phyloP scores from a whole-genome alignment of 2,888 invertebrate species.

The Oxytorus armatus region DNA sequence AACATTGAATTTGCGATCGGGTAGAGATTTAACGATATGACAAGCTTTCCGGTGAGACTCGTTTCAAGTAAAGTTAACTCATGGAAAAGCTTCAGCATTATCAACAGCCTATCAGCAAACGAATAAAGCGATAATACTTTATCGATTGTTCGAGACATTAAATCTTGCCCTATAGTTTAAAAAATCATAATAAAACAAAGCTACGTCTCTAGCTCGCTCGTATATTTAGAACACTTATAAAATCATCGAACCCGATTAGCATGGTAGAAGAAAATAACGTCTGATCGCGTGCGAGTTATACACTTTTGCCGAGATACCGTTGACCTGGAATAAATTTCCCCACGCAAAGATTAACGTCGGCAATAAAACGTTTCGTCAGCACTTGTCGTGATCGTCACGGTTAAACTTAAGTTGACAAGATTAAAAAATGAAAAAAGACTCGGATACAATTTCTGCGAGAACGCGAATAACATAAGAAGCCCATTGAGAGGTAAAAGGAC shows the following conservation, averaged over 20 bases:
- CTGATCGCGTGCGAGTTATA: conserved; percentile 36
- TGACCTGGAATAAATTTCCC: conserved; percentile 19
- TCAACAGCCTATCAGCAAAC: too few relatives aligned
- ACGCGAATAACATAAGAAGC: not conserved
- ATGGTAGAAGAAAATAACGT: not conserved
- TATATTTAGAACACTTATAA: conserved; percentile 21
- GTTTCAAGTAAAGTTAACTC: too few relatives aligned
- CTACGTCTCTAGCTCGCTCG: not conserved
- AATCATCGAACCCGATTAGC: conserved; percentile 16
- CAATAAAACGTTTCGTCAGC: conserved; percentile 31
- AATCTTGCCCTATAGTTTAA: not conserved
- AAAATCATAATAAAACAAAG: conserved; percentile 4
- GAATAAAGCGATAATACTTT: too few relatives aligned
- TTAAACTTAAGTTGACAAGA: conserved; percentile 17
- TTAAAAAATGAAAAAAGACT: conserved; percentile 2
- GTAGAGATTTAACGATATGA: too few relatives aligned
- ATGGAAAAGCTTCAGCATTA: too few relatives aligned
- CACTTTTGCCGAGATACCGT: conserved; percentile 19
- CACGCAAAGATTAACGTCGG: conserved; percentile 36
- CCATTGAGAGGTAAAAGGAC: too few relatives aligned
- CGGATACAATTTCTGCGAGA: not conserved
- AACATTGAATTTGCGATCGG: too few relatives aligned
- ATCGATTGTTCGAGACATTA: too few relatives aligned
- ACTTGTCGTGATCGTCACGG: conserved; percentile 18
- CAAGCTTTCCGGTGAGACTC: too few relatives aligned